These are phyloP conservation scores for Micrasema minimum DNA, from an alignment of 1,140 invertebrate genomes.

Conservation along the genomic window DNA sequence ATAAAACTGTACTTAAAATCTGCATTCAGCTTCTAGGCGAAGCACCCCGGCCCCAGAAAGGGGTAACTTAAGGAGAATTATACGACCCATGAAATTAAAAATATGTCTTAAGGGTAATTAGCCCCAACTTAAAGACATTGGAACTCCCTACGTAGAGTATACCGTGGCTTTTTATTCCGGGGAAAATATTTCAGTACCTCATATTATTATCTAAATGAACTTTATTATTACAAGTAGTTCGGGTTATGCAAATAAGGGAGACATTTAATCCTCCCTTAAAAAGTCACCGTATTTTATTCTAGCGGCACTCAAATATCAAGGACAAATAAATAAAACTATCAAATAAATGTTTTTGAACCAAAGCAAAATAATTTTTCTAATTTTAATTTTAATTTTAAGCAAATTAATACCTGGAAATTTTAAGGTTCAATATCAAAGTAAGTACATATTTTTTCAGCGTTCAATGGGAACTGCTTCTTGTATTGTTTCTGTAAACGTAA, in stretches of 20 bases:
- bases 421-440: too few relatives aligned
- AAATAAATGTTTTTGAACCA: too few relatives aligned
- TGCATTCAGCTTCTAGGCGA: slow-evolving; percentile 26
- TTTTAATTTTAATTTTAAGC: too few relatives aligned
- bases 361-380: too few relatives aligned
- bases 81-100: slow-evolving; percentile 70
- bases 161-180: slow-evolving; percentile 41
- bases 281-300: neutral
- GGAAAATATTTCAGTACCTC: slow-evolving; percentile 29
- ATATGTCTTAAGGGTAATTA: slow-evolving; percentile 71
- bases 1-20: slow-evolving; percentile 34
- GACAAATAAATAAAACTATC: too few relatives aligned
- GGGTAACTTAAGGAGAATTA: slow-evolving; percentile 59
- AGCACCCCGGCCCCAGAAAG: slow-evolving; percentile 12
- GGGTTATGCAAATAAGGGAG: slow-evolving; percentile 26
- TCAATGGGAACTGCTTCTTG: too few relatives aligned
- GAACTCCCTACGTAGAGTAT: slow-evolving; percentile 29
- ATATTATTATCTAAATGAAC: slow-evolving; percentile 39
- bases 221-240: slow-evolving; percentile 35
- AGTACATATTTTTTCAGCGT: too few relatives aligned
- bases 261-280: slow-evolving; percentile 19
- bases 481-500: too few relatives aligned
- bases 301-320: too few relatives aligned
- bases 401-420: too few relatives aligned
- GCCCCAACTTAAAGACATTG: slow-evolving; percentile 55